Conservation (phyloP, 2,113 vertebrate genomes). For the Laticauda colubrina region DNA sequence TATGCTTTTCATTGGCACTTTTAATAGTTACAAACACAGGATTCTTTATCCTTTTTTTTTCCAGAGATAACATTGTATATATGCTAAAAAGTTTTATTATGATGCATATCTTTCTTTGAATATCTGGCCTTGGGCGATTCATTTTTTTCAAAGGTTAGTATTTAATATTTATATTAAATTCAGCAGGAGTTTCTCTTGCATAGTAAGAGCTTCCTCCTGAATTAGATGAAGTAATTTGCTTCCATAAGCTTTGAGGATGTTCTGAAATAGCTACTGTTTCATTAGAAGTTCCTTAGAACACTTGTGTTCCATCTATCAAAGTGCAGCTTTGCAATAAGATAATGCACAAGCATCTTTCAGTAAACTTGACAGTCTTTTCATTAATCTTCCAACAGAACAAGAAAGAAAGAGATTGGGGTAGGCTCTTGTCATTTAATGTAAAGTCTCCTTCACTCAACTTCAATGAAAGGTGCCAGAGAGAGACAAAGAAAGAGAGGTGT, state of each 20-base stretch:
- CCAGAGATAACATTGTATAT: neutral
- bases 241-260: neutral
- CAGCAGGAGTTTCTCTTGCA: neutral
- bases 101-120: neutral
- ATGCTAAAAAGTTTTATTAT: slow-evolving; percentile 1
- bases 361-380: slow-evolving; percentile 13
- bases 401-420: slow-evolving; percentile 2
- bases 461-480: neutral
- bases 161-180: slow-evolving; percentile 12
- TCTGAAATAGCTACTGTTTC: neutral
- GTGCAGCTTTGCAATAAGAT: slow-evolving; percentile 16
- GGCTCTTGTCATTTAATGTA: slow-evolving; percentile 5
- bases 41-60: neutral
- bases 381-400: slow-evolving; percentile 1
- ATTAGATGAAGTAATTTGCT: neutral
- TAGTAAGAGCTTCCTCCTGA: neutral
- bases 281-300: neutral
- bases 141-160: neutral
- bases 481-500: neutral
- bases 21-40: neutral
- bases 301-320: slow-evolving; percentile 1
- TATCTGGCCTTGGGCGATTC: neutral
- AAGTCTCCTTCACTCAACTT: slow-evolving; percentile 17
- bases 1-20: neutral
- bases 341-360: slow-evolving; percentile 11